Evolutionary conservation across 1,140 invertebrate genomes (phyloP).

Genomic region (Dolichoris vasculosae): DNA sequence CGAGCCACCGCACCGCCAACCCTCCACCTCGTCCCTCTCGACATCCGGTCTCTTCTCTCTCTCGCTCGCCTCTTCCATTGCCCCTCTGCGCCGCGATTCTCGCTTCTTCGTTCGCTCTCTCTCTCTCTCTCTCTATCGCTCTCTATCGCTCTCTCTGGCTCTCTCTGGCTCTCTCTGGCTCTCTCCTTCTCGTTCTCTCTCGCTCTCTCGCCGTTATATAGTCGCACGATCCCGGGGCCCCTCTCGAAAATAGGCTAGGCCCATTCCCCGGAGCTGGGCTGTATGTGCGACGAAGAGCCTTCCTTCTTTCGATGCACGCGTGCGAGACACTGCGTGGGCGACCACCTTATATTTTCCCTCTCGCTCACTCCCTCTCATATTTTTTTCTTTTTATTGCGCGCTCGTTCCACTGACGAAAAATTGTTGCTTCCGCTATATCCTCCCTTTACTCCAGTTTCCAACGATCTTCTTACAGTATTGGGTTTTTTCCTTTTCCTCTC

Average conservation of each 20-base stretch:
- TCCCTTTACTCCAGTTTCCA: conserved; percentile 49
- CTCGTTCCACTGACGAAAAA: conserved; percentile 50
- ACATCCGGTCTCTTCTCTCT: conserved; percentile 38
- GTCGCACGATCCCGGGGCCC: conserved; percentile 46
- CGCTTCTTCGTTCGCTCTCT: conserved; percentile 14
- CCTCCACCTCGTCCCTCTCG: conserved; percentile 57
- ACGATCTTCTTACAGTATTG: conserved; percentile 44
- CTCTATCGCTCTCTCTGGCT: conserved; percentile 12
- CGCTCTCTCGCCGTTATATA: conserved; percentile 17
- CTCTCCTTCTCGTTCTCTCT: conserved; percentile 26
- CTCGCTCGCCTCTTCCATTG: conserved; percentile 35
- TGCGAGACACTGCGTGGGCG: conserved; percentile 52
- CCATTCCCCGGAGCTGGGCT: conserved; percentile 9
- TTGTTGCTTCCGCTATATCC: conserved; percentile 52
- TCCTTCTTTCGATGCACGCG: conserved; percentile 49
- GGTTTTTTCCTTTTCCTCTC: background rate
- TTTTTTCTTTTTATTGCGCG: conserved; percentile 42
- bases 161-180: conserved; percentile 23
- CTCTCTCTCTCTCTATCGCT: conserved; percentile 23
- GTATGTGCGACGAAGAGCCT: conserved; percentile 1
- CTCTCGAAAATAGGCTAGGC: conserved; percentile 70
- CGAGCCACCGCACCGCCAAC: conserved; percentile 58
- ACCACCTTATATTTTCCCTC: conserved; percentile 42
- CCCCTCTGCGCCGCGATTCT: conserved; percentile 26
- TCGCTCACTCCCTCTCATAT: background rate